Base-by-base conservation (phyloP, 2,888 invertebrate species). In the Metallyticus violacea region DNA sequence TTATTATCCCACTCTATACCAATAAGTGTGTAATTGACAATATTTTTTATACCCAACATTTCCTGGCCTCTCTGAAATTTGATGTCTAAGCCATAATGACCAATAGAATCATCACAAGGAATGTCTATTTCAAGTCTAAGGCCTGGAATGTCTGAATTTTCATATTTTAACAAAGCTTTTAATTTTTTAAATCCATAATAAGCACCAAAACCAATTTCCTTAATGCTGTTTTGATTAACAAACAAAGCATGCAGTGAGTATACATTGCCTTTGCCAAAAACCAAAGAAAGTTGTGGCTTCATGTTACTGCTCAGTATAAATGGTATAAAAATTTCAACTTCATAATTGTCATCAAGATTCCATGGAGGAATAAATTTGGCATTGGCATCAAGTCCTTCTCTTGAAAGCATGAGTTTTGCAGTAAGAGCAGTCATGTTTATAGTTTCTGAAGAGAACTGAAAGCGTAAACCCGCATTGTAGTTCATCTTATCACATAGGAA, bases 1-100 rank as follows among this genome's bases (percentile, higher is more conserved):
- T 90, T 76, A 3, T 89, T 88, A 84, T 90, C 90, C 82, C 89
- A 88, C 30, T 89, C 89, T 1, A 89, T 88, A 7, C 77, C n/a
- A n/a, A 83, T 83, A 27, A 28, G 77, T 29, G 83, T 83, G 80
- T 87, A 86, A 26, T 88, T 87, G 77, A 87, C 85, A 0, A 89
- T 30, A 77, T 89, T 88, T 7, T 88, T 88, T 79, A 88, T 88
- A 15, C 85, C 88, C 79, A 88, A 86, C 85, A 89, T 87, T 28
- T 80, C 87, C n/a, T 27, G 15, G 7, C 30, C 77, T 15, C 78
- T 77, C 25, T 89, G 88, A 9, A 88, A 89, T 62, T 88, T 88
- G n/a, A 89, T 26, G 28, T 88, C 87, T 85, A 88, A 86, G n/a
- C 88, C 87, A 78, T 89, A 85, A 22, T 86, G 87, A 40, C 85